Evolutionary conservation across 2,113 vertebrate species (phyloP), one percentile per base, ranked within the genome.

Genomic region (Parotia lawesii): DNA sequence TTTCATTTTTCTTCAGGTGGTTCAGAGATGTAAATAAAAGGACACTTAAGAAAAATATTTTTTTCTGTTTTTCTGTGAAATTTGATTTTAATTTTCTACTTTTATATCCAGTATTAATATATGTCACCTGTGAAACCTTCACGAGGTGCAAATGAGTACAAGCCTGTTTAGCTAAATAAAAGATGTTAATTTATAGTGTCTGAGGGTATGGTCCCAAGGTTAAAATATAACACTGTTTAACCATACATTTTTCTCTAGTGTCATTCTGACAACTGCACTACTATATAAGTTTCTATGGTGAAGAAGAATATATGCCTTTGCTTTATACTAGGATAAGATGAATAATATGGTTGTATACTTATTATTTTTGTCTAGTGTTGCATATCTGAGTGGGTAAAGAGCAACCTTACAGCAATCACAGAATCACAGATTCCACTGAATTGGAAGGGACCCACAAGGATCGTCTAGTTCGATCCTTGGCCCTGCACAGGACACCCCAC

Each of bases 401-500:
- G 5, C 9, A 72, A 51, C 4, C 8, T 31, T 11, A 8, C 14
- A 28, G 19, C 45, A 89, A 44, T 27, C 61, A 76, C 5, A 60
- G 31, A 33, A 51, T 44, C 22, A 27, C 27, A 60, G 37, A 35
- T 31, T 51, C 33, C 37, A 15, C 38, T 51, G 72, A 33, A 18
- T 5, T 69, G 27, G 22, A 37, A 67, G 18, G 33, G 15, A 37
- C 10, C 6, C 18, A 23, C 54, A 60, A 33, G 18, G 27, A 15
- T 28, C 4, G 6, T 60, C 11, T 2, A 51, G 5, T 37, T 4
- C 0, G 0, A 37, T 33, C 44, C 22, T 23, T 60, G 45, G 27
- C 33, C 12, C 23, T 60, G 38, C 27, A 33, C 21, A 67, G 62
- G 8, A 61, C 23, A 33, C 38, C 19, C 22, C 28, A 44, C 18